phyloP scores from a whole-genome alignment of 2,888 invertebrate genomes.

The Dryococelus australis region DNA sequence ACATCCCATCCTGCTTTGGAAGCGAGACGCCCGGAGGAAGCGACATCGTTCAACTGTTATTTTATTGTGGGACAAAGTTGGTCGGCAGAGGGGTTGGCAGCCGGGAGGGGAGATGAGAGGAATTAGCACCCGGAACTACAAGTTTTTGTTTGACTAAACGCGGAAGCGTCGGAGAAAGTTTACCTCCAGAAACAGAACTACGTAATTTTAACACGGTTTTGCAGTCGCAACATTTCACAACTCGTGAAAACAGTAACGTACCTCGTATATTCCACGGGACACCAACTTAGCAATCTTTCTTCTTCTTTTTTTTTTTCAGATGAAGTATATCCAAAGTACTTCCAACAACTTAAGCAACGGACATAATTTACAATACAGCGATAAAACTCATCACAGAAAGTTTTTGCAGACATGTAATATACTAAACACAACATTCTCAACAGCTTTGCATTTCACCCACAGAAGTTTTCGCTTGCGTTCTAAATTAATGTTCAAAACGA shows the following conservation, averaged over 20 bases:
- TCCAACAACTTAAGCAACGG: background rate
- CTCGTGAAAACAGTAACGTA: background rate
- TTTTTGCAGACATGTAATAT: background rate
- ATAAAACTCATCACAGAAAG: background rate
- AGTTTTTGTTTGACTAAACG: background rate
- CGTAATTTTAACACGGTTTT: background rate
- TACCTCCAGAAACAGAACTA: background rate
- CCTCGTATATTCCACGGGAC: background rate
- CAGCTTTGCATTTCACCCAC: no score
- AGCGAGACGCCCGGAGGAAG: background rate
- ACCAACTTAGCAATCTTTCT: background rate
- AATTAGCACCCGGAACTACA: background rate
- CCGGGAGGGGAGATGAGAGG: background rate
- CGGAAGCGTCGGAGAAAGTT: background rate
- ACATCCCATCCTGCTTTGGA: constrained; percentile 34
- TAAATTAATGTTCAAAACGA: no score
- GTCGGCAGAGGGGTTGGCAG: background rate
- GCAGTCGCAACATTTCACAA: background rate
- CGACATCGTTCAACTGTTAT: background rate
- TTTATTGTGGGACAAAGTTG: background rate
- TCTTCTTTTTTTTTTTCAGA: no score
- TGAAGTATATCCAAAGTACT: background rate
- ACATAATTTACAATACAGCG: no score
- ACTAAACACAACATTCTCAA: no score
- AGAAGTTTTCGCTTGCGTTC: no score